phyloP scores from a whole-genome alignment of 2,797 vertebrate species.

The Ciconia nigra region DNA sequence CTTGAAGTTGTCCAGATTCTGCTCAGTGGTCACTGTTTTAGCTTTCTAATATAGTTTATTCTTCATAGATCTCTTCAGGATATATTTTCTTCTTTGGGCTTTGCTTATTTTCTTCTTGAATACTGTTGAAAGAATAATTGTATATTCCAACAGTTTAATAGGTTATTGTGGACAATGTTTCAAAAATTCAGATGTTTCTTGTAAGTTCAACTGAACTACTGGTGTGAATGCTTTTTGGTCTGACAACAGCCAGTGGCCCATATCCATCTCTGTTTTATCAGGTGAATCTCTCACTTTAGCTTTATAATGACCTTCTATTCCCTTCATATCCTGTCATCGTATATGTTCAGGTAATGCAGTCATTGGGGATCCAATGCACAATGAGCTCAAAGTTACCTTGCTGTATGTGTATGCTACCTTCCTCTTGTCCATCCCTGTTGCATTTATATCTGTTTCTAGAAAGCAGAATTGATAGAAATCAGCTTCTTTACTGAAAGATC shows the following conservation, averaged over 20 bases:
- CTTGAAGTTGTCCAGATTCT: not conserved
- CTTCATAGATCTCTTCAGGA: not conserved
- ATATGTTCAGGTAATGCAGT: not conserved
- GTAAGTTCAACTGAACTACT: not conserved
- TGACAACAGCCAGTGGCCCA: not conserved
- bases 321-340: not conserved
- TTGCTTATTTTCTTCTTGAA: not conserved
- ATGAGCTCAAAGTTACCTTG: not conserved
- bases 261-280: not conserved
- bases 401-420: not conserved
- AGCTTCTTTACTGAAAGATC: not conserved
- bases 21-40: not conserved
- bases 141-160: not conserved
- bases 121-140: not conserved
- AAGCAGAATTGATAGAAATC: not conserved
- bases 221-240: not conserved
- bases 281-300: not conserved
- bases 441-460: not conserved
- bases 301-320: not conserved
- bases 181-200: not conserved
- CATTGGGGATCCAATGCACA: fast-evolving
- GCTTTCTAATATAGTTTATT: not conserved
- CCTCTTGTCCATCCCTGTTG: not conserved
- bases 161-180: not conserved
- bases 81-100: not conserved